Evolutionary conservation across 2,888 invertebrate genomes (phyloP), one percentile per base, ranked within the genome.

Genomic region (Cheilosia pagana): DNA sequence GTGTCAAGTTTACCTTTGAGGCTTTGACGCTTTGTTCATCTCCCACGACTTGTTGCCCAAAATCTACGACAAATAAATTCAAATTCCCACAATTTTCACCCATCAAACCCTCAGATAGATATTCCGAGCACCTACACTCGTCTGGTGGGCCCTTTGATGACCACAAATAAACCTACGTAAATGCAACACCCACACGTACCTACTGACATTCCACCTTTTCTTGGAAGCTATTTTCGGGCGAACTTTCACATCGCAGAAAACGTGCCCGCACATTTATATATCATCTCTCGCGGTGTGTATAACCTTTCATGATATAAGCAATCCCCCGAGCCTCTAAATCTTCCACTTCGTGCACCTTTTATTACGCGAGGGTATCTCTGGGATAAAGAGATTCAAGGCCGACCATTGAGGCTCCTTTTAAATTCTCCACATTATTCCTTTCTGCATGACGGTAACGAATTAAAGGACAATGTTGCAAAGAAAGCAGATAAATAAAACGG

Each of bases 241-340:
- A 57, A 35, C 68, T 70, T 70, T 70, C 68, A 70, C 68, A 48
- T 35, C 57, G n/a, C 43, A 19, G 43, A 28, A 67, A 67, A 55
- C 67, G 67, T 55, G 67, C 67, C 67, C 55, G 12, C 23, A 45
- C 31, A 57, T 70, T 45, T 39, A 45, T 16, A 28, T 16, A 70
- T n/a, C 21, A 45, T 65, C 65, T 35, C 21, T 52, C 31, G 7
- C 21, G 50, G 28, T 43, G 21, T 43, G 10, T 28, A 53, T 53
- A 48, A 57, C 68, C 48, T 48, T 23, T 45, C 48, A 57, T 70
- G 48, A 70, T 70, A 16, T 48, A 35, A 39, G 57, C n/a, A 39
- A 10, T 48, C 59, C 55, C 16, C 59, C 4, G 28, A 12, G 35
- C 35, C 35, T 12, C 35, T 35, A 35, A 35, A 35, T 35, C 35